A percentile compares a stretch with the other conserved stretches of the same genome.
Evolutionary conservation across 2,113 vertebrate species (phyloP).

Genomic region (Willisornis vidua): DNA sequence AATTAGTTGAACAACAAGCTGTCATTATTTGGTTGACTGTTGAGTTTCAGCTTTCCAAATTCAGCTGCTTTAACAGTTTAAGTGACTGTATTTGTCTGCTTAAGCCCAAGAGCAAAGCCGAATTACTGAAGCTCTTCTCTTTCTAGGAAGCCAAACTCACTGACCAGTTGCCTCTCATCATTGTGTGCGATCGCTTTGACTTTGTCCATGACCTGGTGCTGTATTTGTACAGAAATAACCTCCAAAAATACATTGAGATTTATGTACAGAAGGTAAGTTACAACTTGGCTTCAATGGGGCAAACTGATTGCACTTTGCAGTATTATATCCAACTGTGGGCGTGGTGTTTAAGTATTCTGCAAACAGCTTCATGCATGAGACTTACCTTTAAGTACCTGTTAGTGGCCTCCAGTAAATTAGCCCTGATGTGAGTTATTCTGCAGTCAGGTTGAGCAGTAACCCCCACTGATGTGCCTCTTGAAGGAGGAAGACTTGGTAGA

Average conservation of each 20-base stretch:
- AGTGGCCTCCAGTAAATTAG: not conserved
- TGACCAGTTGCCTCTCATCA: constrained; percentile 96
- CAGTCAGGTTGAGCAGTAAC: not conserved
- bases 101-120: not conserved
- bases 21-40: not conserved
- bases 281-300: not conserved
- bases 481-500: not conserved
- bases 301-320: not conserved
- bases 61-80: constrained; percentile 35
- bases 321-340: not conserved
- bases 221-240: constrained; percentile 97
- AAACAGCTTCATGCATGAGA: not conserved
- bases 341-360: not conserved
- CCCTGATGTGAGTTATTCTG: not conserved
- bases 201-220: constrained; percentile 98
- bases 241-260: constrained; percentile 99
- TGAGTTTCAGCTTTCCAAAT: constrained; percentile 36
- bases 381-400: not conserved
- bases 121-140: constrained; percentile 38
- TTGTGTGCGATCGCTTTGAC: constrained; percentile 97
- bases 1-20: not conserved
- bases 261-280: constrained; percentile 95
- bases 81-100: constrained; percentile 30
- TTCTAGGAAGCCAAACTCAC: constrained; percentile 96
- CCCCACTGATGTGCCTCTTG: not conserved